phyloP scores from a whole-genome alignment of 2,888 invertebrate genomes.

The Perizoma affinitatum region DNA sequence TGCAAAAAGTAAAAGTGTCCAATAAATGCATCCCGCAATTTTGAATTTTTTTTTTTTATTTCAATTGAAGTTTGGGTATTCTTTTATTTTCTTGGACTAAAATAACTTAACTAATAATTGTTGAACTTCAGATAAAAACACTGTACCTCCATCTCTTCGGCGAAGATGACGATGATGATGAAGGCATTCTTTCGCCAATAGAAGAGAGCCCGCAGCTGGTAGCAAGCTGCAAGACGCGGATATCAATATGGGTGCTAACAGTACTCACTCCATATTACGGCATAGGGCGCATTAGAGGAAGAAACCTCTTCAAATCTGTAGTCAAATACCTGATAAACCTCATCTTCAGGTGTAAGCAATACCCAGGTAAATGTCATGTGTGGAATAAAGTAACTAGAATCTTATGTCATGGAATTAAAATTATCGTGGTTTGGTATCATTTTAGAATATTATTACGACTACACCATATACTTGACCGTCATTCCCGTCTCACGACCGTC shows the following conservation, averaged over 20 bases:
- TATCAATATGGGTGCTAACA: conserved; percentile 86
- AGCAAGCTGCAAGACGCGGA: conserved; percentile 82
- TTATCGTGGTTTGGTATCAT: too few relatives aligned
- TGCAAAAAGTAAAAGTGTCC: too few relatives aligned
- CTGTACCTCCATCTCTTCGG: conserved; percentile 77
- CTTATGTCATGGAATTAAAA: too few relatives aligned
- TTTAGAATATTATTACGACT: too few relatives aligned
- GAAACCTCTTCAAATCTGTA: conserved; percentile 84
- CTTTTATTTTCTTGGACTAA: not conserved
- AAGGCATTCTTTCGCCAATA: conserved; percentile 78
- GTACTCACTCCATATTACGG: conserved; percentile 85
- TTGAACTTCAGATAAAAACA: conserved; percentile 65
- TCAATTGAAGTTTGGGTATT: too few relatives aligned
- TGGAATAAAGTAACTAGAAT: not conserved
- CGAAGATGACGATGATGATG: conserved; percentile 80
- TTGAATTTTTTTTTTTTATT: too few relatives aligned
- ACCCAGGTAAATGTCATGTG: conserved; percentile 72
- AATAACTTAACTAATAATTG: too few relatives aligned
- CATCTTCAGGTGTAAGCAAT: conserved; percentile 81
- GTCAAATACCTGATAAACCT: conserved; percentile 85
- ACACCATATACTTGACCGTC: too few relatives aligned
- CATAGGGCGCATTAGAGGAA: conserved; percentile 83
- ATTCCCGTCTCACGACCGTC: too few relatives aligned
- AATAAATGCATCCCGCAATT: too few relatives aligned
- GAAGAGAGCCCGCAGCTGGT: conserved; percentile 79